Percentiles rank a stretch among this genome's conserved stretches.
Conservation (phyloP, 2,113 vertebrate species). For the Festucalex cinctus region DNA sequence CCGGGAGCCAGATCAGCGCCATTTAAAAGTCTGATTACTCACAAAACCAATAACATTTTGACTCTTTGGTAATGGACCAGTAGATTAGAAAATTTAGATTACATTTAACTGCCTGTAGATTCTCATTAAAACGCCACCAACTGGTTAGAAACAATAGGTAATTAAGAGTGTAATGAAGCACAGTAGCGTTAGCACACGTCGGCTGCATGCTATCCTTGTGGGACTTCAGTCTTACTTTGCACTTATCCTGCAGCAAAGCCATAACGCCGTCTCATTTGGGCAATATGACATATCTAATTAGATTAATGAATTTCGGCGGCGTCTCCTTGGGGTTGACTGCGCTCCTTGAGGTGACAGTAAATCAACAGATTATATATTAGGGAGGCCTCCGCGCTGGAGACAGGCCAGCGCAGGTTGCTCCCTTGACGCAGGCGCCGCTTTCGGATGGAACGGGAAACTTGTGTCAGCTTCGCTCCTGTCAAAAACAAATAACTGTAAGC, state of each 20-base stretch:
- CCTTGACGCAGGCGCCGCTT: slow-evolving; percentile 68
- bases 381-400: slow-evolving; percentile 81
- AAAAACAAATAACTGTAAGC: slow-evolving; percentile 31
- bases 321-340: slow-evolving; percentile 89
- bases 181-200: slow-evolving; percentile 88
- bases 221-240: slow-evolving; percentile 94
- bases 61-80: slow-evolving; percentile 77
- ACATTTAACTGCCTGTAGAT: slow-evolving; percentile 82
- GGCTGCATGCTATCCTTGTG: slow-evolving; percentile 90
- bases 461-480: slow-evolving; percentile 75
- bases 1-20: slow-evolving; percentile 72
- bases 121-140: slow-evolving; percentile 99
- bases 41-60: slow-evolving; percentile 82
- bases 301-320: slow-evolving; percentile 97
- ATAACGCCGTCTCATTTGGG: slow-evolving; percentile 93
- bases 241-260: slow-evolving; percentile 98
- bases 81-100: slow-evolving; percentile 81
- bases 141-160: slow-evolving; percentile 99
- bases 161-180: slow-evolving; percentile 99
- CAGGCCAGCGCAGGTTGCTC: slow-evolving; percentile 75
- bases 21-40: slow-evolving; percentile 82
- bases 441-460: slow-evolving; percentile 78
- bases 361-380: slow-evolving; percentile 96
- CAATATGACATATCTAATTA: slow-evolving; percentile 99
- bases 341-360: slow-evolving; percentile 90